Percentiles rank a stretch among this genome's conserved stretches.
These are phyloP conservation scores for Ferdinandea cuprea DNA, from an alignment of 2,888 invertebrate genomes.

Conservation along the genomic window DNA sequence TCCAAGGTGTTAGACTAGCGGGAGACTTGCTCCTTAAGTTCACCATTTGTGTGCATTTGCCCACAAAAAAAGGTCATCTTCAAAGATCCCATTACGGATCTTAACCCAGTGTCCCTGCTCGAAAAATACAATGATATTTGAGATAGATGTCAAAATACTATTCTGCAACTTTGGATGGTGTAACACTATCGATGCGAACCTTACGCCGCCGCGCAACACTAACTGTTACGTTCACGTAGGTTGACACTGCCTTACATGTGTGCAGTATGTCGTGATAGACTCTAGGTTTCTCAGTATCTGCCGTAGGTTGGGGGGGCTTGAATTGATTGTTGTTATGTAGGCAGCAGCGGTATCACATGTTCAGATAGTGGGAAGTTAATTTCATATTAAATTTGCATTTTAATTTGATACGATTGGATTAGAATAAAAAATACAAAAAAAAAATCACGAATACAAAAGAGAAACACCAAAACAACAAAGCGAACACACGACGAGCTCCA, in stretches of 20 bases:
- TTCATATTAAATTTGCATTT: slow-evolving; percentile 69
- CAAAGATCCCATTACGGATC: too few species aligned
- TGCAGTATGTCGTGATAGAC: slow-evolving; percentile 23
- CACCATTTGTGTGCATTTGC: too few species aligned
- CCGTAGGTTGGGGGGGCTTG: slow-evolving; percentile 19
- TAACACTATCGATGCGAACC: slow-evolving; percentile 5
- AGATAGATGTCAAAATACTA: not conserved
- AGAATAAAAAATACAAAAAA: not conserved
- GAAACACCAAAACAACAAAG: slow-evolving; percentile 26
- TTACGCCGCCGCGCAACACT: too few species aligned
- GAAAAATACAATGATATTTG: slow-evolving; percentile 2
- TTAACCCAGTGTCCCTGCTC: not conserved
- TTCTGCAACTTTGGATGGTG: not conserved
- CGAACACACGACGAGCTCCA: not conserved
- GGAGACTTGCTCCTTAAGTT: too few species aligned
- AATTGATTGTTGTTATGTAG: slow-evolving; percentile 16
- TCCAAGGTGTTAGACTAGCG: too few species aligned
- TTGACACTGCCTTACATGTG: slow-evolving; percentile 9
- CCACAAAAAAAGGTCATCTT: too few species aligned
- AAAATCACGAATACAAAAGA: not conserved
- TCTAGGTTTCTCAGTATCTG: too few species aligned
- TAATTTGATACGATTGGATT: slow-evolving; percentile 51
- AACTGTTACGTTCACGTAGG: slow-evolving; percentile 58
- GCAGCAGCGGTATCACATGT: slow-evolving; percentile 52
- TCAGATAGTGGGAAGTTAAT: slow-evolving; percentile 69